phyloP scores from a whole-genome alignment of 2,797 vertebrate species.

The Malurus splendens region DNA sequence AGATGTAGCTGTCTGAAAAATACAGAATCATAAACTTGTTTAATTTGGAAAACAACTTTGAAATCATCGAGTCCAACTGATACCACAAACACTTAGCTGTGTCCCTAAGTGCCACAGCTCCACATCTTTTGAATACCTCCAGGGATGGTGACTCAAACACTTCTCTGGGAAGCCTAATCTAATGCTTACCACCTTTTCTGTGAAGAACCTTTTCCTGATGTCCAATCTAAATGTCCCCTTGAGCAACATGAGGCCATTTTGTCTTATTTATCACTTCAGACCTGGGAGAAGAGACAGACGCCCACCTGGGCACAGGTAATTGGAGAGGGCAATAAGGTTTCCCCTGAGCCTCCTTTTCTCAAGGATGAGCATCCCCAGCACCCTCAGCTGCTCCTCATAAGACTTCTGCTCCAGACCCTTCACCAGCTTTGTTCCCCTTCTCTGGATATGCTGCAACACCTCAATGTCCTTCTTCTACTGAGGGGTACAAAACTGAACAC shows the following conservation, averaged over 20 bases:
- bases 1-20: neutral
- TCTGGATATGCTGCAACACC: neutral
- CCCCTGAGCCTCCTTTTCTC: neutral
- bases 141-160: neutral
- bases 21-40: too few relatives aligned
- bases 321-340: too few relatives aligned
- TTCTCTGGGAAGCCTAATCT: neutral
- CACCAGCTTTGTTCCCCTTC: fast-evolving
- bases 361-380: neutral
- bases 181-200: neutral
- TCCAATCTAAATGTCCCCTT: neutral
- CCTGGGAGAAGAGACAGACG: neutral
- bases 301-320: too few relatives aligned
- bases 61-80: neutral
- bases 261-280: neutral
- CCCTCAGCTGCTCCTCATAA: neutral
- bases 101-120: neutral
- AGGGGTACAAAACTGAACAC: neutral
- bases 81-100: fast-evolving
- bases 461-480: neutral
- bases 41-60: neutral
- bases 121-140: neutral
- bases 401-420: neutral
- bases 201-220: neutral
- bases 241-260: neutral